A percentile compares a stretch with the other conserved stretches of the same genome.
Evolutionary conservation across 2,888 invertebrate genomes (phyloP).

Genomic region (Fissipunctia ypsillon): DNA sequence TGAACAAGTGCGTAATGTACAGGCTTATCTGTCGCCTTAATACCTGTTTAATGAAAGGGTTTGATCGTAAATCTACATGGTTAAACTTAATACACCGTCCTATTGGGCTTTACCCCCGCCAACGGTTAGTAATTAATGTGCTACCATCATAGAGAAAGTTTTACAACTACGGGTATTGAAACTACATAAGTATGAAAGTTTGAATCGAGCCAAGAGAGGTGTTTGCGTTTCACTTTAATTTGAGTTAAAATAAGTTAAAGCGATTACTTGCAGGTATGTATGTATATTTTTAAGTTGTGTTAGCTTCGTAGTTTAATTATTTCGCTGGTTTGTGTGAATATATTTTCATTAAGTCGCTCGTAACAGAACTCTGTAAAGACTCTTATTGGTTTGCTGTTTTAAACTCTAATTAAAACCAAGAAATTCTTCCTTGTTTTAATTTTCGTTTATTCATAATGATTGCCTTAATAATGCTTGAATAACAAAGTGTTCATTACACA

Average conservation of each 20-base stretch:
- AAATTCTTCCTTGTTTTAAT: conserved; percentile 50
- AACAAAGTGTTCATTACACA: conserved; percentile 59
- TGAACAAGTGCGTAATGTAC: conserved; percentile 86
- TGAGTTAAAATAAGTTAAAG: conserved; percentile 84
- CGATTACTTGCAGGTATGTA: conserved; percentile 72
- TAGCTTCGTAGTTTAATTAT: conserved; percentile 47
- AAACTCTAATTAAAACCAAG: conserved; percentile 48
- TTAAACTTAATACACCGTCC: conserved; percentile 87
- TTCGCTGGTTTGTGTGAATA: conserved; percentile 16
- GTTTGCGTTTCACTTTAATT: conserved; percentile 85
- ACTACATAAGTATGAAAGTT: conserved; percentile 88
- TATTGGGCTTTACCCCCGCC: conserved; percentile 83
- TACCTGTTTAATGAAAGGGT: conserved; percentile 90
- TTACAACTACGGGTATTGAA: conserved; percentile 86
- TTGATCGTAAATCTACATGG: conserved; percentile 90
- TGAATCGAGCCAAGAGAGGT: conserved; percentile 83
- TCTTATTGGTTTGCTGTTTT: conserved; percentile 27
- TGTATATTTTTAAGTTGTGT: conserved; percentile 66
- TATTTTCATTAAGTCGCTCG: conserved; percentile 39
- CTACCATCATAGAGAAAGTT: conserved; percentile 87
- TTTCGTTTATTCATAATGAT: conserved; percentile 57
- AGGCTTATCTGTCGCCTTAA: conserved; percentile 88
- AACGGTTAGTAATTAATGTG: conserved; percentile 88
- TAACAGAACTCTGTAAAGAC: conserved; percentile 26
- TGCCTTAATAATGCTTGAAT: conserved; percentile 54